These are phyloP conservation scores for Machaerirhynchus nigripectus DNA, from an alignment of 2,113 vertebrate species.

Conservation along the genomic window DNA sequence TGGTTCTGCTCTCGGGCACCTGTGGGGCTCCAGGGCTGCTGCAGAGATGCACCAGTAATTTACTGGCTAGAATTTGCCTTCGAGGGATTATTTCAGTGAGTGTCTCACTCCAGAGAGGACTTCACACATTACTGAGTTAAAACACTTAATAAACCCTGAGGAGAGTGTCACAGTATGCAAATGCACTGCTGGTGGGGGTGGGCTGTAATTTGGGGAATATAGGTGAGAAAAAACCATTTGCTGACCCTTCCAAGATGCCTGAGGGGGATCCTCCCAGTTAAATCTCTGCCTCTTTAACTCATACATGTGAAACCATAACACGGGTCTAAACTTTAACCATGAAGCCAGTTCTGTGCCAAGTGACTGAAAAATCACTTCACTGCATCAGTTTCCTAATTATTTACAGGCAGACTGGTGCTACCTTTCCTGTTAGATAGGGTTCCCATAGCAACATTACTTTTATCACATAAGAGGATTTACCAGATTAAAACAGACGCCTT, in stretches of 20 bases:
- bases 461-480: constrained; percentile 62
- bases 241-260: not conserved
- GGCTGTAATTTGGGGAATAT: not conserved
- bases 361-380: not conserved
- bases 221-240: not conserved
- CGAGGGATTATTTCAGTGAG: not conserved
- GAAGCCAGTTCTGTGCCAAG: not conserved
- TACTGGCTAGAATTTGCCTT: not conserved
- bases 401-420: constrained; percentile 2
- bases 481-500: constrained; percentile 54
- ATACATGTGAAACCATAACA: rapidly evolving
- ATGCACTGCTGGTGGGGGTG: not conserved
- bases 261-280: not conserved
- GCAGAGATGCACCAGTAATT: not conserved
- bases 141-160: not conserved
- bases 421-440: constrained; percentile 61
- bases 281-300: not conserved
- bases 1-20: not conserved
- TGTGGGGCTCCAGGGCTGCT: not conserved
- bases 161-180: not conserved
- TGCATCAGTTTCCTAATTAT: constrained; percentile 32
- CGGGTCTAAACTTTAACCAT: not conserved
- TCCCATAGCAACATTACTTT: constrained; percentile 71
- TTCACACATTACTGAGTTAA: not conserved
- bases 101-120: not conserved